Evolutionary conservation across 2,888 invertebrate genomes (phyloP).

Genomic region (Ophonus ardosiacus): DNA sequence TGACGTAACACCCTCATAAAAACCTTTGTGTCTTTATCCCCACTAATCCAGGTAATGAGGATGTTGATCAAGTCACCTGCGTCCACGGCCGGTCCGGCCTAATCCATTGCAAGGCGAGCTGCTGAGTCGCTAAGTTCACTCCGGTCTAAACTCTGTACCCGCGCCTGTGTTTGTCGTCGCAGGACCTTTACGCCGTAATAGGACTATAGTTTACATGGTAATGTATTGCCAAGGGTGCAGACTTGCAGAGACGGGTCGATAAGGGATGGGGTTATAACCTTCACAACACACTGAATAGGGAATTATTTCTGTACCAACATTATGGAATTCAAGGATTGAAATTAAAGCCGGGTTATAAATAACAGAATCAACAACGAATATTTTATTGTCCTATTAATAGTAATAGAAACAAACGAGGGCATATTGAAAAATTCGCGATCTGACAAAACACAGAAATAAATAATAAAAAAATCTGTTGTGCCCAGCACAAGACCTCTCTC

Average conservation of each 20-base stretch:
- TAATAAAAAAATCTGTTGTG: too few relatives aligned
- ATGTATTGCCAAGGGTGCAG: slow-evolving; percentile 60
- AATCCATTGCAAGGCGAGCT: slow-evolving; percentile 1
- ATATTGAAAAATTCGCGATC: too few relatives aligned
- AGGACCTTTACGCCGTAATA: slow-evolving; percentile 56
- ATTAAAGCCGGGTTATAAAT: not conserved
- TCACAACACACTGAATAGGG: not conserved
- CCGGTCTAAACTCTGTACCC: not conserved
- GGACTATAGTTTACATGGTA: slow-evolving; percentile 63
- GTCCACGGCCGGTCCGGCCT: not conserved
- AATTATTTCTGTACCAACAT: not conserved
- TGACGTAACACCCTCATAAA: not conserved
- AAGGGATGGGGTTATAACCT: not conserved
- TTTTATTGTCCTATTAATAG: too few relatives aligned
- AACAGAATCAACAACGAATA: not conserved
- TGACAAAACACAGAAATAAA: too few relatives aligned
- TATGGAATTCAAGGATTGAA: not conserved
- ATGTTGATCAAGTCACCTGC: slow-evolving; percentile 37
- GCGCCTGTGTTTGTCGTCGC: slow-evolving; percentile 34
- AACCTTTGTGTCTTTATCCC: not conserved
- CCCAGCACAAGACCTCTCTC: too few relatives aligned
- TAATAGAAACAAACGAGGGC: too few relatives aligned
- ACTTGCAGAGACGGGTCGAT: not conserved
- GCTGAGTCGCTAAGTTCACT: slow-evolving; percentile 26
- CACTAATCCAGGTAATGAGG: not conserved